Evolutionary conservation across 2,888 invertebrate species (phyloP).

Genomic region (Chaetogeoica ovagalla): DNA sequence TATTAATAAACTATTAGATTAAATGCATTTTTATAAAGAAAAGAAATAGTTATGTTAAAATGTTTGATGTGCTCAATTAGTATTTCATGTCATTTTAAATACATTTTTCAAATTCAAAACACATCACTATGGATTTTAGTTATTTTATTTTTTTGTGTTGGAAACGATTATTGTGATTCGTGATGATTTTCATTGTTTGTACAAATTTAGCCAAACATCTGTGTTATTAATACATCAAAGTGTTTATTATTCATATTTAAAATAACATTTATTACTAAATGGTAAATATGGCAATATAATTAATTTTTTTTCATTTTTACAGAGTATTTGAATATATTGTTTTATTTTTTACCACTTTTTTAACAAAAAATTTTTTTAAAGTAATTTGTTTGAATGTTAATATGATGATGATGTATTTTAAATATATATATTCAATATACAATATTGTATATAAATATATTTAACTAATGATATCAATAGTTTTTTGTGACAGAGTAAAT

Average conservation of each 20-base stretch:
- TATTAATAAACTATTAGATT: neutral
- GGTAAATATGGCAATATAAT: too few relatives aligned
- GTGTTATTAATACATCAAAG: neutral
- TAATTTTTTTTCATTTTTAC: too few relatives aligned
- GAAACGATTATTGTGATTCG: neutral
- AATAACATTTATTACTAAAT: too few relatives aligned
- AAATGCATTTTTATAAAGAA: constrained; percentile 1
- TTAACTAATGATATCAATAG: too few relatives aligned
- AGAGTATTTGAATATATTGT: too few relatives aligned
- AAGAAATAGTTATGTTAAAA: neutral
- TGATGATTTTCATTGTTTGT: neutral
- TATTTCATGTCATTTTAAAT: neutral
- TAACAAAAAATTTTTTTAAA: too few relatives aligned
- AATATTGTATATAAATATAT: too few relatives aligned
- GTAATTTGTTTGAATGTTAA: too few relatives aligned
- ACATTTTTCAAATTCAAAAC: neutral
- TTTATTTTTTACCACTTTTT: too few relatives aligned
- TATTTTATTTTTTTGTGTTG: neutral
- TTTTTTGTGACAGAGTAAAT: neutral
- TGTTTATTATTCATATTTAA: neutral
- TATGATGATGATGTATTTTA: too few relatives aligned
- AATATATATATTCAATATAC: too few relatives aligned
- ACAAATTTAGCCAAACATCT: neutral
- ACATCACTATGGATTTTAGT: neutral
- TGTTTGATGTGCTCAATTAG: neutral